Percentiles rank a stretch among this genome's conserved stretches.
Evolutionary conservation across 2,113 vertebrate species (phyloP).

Genomic region (Capricornis sumatraensis): DNA sequence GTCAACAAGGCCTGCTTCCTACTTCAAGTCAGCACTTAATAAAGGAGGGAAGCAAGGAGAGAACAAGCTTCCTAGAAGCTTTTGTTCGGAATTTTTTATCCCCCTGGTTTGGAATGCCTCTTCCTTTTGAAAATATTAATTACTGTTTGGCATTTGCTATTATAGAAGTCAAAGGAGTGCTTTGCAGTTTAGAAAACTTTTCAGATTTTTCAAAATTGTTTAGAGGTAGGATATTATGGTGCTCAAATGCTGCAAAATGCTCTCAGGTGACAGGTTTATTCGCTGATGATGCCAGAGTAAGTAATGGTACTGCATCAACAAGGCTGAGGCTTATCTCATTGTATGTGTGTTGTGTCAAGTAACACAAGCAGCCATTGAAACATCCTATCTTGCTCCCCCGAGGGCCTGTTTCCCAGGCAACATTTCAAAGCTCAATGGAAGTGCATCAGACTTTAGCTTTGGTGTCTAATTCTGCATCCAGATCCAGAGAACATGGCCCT

Average conservation of each 20-base stretch:
- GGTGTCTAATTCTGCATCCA: not conserved
- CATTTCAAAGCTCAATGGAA: not conserved
- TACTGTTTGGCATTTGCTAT: not conserved
- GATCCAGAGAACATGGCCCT: not conserved
- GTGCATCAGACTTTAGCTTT: not conserved
- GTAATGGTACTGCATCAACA: not conserved
- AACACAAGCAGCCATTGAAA: not conserved
- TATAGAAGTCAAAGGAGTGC: not conserved
- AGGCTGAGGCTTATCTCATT: not conserved
- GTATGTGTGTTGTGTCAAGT: not conserved
- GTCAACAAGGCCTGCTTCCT: not conserved
- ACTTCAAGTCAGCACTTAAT: not conserved
- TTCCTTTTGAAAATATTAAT: not conserved
- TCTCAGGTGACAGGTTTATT: not conserved
- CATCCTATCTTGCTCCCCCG: not conserved
- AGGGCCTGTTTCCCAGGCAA: not conserved
- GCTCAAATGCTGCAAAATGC: not conserved
- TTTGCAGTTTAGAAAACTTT: not conserved
- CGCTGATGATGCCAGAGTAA: not conserved
- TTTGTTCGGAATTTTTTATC: not conserved
- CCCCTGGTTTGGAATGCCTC: not conserved
- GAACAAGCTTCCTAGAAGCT: not conserved
- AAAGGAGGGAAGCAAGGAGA: too few species aligned
- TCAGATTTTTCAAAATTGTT: not conserved
- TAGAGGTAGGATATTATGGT: not conserved